Conservation (phyloP, 2,113 vertebrate species). For the Gymnocephalus cernua region DNA sequence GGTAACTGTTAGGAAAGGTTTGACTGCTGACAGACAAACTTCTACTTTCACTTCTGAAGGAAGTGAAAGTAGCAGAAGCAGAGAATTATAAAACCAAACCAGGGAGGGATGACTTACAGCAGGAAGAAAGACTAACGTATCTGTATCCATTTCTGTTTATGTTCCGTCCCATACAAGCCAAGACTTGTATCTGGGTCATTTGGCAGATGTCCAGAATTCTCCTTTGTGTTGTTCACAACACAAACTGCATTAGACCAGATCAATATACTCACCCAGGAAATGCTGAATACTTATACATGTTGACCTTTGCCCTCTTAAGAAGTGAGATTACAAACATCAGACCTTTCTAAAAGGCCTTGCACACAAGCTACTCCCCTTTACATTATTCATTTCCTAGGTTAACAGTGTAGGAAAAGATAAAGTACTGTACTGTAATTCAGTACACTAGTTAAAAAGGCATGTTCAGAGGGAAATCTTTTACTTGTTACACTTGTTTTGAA, state of each 20-base stretch:
- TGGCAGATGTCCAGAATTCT: slow-evolving; percentile 39
- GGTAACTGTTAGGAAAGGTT: background rate
- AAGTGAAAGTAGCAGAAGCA: background rate
- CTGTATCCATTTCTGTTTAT: slow-evolving; percentile 40
- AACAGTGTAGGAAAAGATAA: background rate
- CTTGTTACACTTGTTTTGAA: background rate
- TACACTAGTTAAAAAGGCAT: no score
- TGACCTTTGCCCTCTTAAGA: slow-evolving; percentile 51
- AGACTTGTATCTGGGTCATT: slow-evolving; percentile 49
- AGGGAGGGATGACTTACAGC: background rate
- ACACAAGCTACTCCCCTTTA: background rate
- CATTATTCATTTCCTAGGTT: background rate
- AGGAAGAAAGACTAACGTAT: slow-evolving; percentile 15
- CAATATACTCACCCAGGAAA: slow-evolving; percentile 37
- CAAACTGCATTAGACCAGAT: slow-evolving; percentile 25
- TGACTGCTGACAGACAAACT: slow-evolving; percentile 14
- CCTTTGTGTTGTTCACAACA: slow-evolving; percentile 36
- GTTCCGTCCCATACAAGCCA: background rate
- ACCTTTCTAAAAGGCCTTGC: background rate
- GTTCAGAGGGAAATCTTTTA: background rate
- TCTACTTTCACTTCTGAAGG: slow-evolving; percentile 47
- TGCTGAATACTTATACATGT: slow-evolving; percentile 46
- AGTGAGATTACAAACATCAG: slow-evolving; percentile 34
- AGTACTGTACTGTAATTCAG: background rate
- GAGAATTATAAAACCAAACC: background rate